Percentiles rank a stretch among this genome's conserved stretches.
These are phyloP conservation scores for Thecocarcelia acutangulata DNA, from an alignment of 2,888 invertebrate species.

Conservation along the genomic window DNA sequence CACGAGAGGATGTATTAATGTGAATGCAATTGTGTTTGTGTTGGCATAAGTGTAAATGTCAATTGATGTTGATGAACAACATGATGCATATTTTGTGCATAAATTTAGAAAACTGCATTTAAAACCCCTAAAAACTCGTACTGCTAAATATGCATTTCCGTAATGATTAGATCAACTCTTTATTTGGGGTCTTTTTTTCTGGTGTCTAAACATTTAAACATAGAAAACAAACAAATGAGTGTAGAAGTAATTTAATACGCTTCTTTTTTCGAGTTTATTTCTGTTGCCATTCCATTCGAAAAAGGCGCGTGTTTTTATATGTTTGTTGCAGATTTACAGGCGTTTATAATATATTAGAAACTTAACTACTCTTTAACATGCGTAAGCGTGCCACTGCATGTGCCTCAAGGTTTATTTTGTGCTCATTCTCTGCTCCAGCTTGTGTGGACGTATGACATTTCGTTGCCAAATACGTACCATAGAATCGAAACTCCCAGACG, in stretches of 20 bases:
- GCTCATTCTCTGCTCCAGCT: constrained; percentile 36
- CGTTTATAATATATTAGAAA: constrained; percentile 61
- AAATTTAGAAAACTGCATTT: constrained; percentile 59
- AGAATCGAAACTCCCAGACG: constrained; percentile 19
- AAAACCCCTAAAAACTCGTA: constrained; percentile 33
- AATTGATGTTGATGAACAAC: constrained; percentile 50
- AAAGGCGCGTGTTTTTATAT: constrained; percentile 77
- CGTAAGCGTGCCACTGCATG: constrained; percentile 71
- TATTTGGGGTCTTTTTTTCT: background rate
- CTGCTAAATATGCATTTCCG: constrained; percentile 46
- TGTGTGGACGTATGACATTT: background rate
- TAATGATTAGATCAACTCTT: constrained; percentile 68
- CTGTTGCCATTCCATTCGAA: constrained; percentile 20
- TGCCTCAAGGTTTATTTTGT: constrained; percentile 68
- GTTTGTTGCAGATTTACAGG: constrained; percentile 78
- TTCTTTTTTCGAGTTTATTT: constrained; percentile 32
- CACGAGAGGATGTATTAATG: background rate
- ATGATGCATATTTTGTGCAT: constrained; percentile 58
- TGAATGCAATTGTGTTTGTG: background rate
- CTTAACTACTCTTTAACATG: constrained; percentile 47
- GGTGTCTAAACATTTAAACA: constrained; percentile 27
- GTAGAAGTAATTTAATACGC: constrained; percentile 64
- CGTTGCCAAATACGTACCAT: constrained; percentile 30
- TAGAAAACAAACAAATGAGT: constrained; percentile 13
- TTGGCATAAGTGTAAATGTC: constrained; percentile 57